phyloP scores from a whole-genome alignment of 2,797 vertebrate genomes.

The Esox lucius region DNA sequence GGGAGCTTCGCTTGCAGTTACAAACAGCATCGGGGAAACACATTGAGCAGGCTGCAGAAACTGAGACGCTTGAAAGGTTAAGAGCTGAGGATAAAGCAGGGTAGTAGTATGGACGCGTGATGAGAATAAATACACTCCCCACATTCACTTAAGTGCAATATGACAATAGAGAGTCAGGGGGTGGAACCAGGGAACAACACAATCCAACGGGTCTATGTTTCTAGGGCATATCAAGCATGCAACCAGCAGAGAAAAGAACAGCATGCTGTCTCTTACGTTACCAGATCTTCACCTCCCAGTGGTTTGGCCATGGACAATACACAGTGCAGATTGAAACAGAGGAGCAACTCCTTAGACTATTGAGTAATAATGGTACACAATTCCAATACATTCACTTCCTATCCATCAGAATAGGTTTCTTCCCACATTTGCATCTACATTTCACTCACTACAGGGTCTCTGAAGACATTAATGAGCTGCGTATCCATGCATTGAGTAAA shows the following conservation, averaged over 20 bases:
- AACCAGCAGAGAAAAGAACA: slow-evolving; percentile 39
- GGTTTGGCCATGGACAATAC: slow-evolving; percentile 49
- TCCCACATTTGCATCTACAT: not conserved
- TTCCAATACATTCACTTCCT: slow-evolving; percentile 30
- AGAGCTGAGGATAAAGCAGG: slow-evolving; percentile 21
- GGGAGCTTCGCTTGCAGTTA: slow-evolving; percentile 34
- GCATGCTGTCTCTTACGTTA: slow-evolving; percentile 70
- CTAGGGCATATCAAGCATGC: slow-evolving; percentile 48
- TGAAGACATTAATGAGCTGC: not conserved
- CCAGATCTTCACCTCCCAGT: slow-evolving; percentile 50
- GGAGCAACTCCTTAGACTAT: not conserved
- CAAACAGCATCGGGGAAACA: slow-evolving; percentile 33
- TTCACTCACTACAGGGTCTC: not conserved
- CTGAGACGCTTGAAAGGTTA: slow-evolving; percentile 18
- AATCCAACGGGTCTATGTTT: slow-evolving; percentile 16
- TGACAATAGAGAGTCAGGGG: not conserved
- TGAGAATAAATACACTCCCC: slow-evolving; percentile 9
- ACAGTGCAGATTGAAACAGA: slow-evolving; percentile 29
- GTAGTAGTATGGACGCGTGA: slow-evolving; percentile 19
- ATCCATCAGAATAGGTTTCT: not conserved
- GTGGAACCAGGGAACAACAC: not conserved
- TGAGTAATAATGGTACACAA: slow-evolving; percentile 16
- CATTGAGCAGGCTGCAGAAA: slow-evolving; percentile 19
- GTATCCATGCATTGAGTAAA: not conserved
- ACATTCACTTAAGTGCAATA: not conserved